phyloP scores from a whole-genome alignment of 23 tunicate species.

The Diplosoma virens region DNA sequence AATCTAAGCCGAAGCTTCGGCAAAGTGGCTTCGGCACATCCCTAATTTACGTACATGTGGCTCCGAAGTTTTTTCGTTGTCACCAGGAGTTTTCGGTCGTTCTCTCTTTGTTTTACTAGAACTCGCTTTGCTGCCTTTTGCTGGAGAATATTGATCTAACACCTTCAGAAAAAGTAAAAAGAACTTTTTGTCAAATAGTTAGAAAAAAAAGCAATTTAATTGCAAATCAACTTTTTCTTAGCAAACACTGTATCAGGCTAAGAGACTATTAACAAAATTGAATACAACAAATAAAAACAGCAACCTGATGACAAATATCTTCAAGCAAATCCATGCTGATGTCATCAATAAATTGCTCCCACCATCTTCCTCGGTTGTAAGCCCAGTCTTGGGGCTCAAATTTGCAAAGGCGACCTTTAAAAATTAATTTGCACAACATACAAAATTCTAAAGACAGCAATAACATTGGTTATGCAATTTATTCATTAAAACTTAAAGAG shows the following conservation, averaged over 20 bases:
- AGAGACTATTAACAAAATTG: too few relatives aligned
- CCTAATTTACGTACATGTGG: constrained; percentile 45
- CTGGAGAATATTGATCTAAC: constrained; percentile 64
- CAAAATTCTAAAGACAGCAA: too few relatives aligned
- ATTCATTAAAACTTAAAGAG: too few relatives aligned
- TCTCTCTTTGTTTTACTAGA: constrained; percentile 66
- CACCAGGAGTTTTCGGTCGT: constrained; percentile 88
- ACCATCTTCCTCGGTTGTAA: constrained; percentile 82
- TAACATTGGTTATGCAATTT: too few relatives aligned
- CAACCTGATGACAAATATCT: constrained; percentile 63
- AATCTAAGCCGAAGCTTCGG: too few relatives aligned
- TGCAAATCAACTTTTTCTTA: too few relatives aligned
- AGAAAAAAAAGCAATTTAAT: too few relatives aligned
- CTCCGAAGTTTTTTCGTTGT: constrained; percentile 52
- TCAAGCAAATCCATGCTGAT: constrained; percentile 75
- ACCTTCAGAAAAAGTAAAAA: constrained; percentile 19
- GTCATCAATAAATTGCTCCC: constrained; percentile 95
- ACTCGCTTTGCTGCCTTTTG: constrained; percentile 38
- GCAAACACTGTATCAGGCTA: too few relatives aligned
- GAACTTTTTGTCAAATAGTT: too few relatives aligned
- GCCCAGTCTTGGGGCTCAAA: constrained; percentile 94
- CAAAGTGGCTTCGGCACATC: too few relatives aligned
- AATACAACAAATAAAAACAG: not conserved
- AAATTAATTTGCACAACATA: too few relatives aligned
- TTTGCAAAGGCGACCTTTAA: constrained; percentile 54